phyloP scores from a whole-genome alignment of 2,113 vertebrate genomes.

The Pandion haliaetus region DNA sequence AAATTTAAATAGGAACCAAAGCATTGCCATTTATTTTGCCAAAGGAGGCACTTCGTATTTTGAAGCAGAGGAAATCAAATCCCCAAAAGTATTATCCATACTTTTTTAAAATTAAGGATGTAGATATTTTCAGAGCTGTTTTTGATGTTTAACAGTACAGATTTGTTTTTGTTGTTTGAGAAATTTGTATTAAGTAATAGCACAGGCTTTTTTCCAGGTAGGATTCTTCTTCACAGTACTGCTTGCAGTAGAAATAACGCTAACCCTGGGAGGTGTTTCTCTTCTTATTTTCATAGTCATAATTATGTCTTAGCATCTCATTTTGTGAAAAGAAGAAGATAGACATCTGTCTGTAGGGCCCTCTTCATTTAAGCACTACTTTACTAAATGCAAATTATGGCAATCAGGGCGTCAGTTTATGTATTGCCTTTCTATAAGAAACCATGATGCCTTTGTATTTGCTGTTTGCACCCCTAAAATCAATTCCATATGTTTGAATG shows the following conservation, averaged over 20 bases:
- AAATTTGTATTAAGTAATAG: conserved; percentile 57
- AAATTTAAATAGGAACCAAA: conserved; percentile 72
- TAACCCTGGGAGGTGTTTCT: conserved; percentile 49
- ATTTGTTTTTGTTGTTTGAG: conserved; percentile 66
- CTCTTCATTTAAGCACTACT: conserved; percentile 62
- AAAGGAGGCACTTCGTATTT: conserved; percentile 75
- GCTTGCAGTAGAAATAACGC: conserved; percentile 68
- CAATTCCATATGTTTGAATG: conserved; percentile 82
- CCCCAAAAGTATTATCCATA: conserved; percentile 56
- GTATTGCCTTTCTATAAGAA: conserved; percentile 77
- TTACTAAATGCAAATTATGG: conserved; percentile 64
- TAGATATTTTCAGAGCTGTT: conserved; percentile 73
- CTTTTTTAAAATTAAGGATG: conserved; percentile 69
- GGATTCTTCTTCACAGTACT: conserved; percentile 50
- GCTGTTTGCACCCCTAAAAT: conserved; percentile 84
- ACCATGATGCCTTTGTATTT: conserved; percentile 84
- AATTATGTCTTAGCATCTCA: conserved; percentile 81
- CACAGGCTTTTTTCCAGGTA: conserved; percentile 40
- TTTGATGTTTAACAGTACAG: conserved; percentile 70
- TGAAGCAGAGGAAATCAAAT: conserved; percentile 62
- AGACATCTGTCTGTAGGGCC: conserved; percentile 53
- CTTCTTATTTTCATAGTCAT: conserved; percentile 69
- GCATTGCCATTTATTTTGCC: conserved; percentile 74
- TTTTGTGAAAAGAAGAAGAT: conserved; percentile 66
- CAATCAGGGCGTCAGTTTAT: conserved; percentile 71